Percentiles rank a stretch among this genome's conserved stretches.
These are phyloP conservation scores for Cyclargus thomasi DNA, from an alignment of 1,140 invertebrate genomes.

Conservation along the genomic window DNA sequence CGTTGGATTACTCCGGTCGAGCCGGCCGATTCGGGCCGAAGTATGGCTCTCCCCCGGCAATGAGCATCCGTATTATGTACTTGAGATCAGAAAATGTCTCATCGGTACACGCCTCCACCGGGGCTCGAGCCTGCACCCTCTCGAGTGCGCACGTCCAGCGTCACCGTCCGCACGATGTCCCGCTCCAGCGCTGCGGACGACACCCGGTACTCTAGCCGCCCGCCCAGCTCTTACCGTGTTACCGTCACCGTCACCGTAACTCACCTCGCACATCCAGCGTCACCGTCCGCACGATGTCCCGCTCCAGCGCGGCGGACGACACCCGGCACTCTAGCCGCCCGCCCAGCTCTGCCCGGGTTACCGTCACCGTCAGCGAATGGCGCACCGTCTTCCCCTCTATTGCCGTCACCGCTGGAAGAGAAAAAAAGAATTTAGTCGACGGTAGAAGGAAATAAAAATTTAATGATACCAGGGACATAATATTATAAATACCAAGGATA, in stretches of 20 bases:
- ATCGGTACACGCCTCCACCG: no score
- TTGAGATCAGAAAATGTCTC: no score
- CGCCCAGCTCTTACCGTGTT: conserved; percentile 84
- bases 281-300: conserved; percentile 80
- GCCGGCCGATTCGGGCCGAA: no score
- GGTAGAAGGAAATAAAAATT: no score
- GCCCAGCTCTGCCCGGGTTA: conserved; percentile 85
- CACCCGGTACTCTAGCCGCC: conserved; percentile 85
- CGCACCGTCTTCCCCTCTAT: conserved; percentile 48
- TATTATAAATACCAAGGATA: not conserved
- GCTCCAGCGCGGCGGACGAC: conserved; percentile 81
- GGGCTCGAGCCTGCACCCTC: no score
- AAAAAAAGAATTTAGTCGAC: not conserved
- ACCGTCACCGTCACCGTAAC: conserved; percentile 34
- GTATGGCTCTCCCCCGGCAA: no score
- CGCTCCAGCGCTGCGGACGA: conserved; percentile 82
- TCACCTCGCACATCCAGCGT: conserved; percentile 89
- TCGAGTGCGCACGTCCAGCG: conserved; percentile 88
- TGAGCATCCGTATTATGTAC: no score
- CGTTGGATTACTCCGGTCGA: no score
- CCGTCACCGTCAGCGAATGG: conserved; percentile 71
- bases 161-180: conserved; percentile 80
- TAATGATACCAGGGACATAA: not conserved
- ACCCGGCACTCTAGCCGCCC: conserved; percentile 86
- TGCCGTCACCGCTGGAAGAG: conserved; percentile 58